Base-by-base conservation (phyloP, 2,888 invertebrate genomes). In the Homarus gammarus region DNA sequence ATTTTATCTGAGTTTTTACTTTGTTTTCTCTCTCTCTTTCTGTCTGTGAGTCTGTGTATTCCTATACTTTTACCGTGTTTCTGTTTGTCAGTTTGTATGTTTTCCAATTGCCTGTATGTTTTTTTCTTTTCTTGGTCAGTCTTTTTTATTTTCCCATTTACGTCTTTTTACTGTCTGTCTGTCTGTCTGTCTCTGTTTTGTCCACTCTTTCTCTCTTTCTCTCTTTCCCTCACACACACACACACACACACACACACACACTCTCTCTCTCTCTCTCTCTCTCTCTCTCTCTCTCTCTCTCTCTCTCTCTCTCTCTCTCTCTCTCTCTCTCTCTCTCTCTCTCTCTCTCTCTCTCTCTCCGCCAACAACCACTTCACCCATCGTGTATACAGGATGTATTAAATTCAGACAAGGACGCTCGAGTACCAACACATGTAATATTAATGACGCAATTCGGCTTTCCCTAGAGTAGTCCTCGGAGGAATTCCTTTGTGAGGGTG, bases 151-250 rank as follows among this genome's bases (percentile, higher is more conserved):
- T 44, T 77, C 77, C 49, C 78, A 49, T 27, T 78, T 27, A n/a
- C 78, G 44, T 49, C 49, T 22, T 78, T 49, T 78, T n/a, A 49
- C 79, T 61, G 33, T 81, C 79, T 81, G 22, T 56, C 56, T 78
- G 31, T 61, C 31, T 36, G 33, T 64, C 64, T 38, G n/a, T 22
- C 64, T 40, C 40, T 18, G 40, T 44, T 22, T 40, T 27, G 27
- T 22, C 40, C 12, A 31, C n/a, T 44, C 40, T 31, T 27, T 31
- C 68, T 18, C 36, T 33, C 36, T 38, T 36, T 31, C 40, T 64
- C 68, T 31, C 68, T 68, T 40, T 31, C 68, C 40, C 44, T n/a
- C 38, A 38, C 40, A 38, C 64, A 38, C 15, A 12, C 15, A 12
- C 64, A 38, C 64, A 12, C 40, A 15, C 68, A 31, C 1, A n/a